Conservation (phyloP, 2,113 vertebrate genomes). For the Uria aalge region DNA sequence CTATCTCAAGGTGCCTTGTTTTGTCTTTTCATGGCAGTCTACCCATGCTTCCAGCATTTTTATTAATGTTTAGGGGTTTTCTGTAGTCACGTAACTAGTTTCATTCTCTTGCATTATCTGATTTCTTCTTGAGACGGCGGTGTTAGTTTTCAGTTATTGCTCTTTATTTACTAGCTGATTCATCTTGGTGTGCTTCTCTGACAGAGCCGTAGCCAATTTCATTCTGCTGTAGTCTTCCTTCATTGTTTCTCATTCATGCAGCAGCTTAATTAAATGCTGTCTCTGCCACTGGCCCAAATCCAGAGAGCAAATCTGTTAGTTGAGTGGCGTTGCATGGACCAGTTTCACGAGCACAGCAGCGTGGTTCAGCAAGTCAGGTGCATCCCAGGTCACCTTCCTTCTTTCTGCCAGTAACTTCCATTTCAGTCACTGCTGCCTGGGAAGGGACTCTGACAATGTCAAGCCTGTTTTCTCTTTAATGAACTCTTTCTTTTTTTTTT, state of each 20-base stretch:
- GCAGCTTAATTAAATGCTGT: constrained; percentile 31
- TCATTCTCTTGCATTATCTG: neutral
- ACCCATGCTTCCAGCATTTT: neutral
- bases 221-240: constrained; percentile 17
- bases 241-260: constrained; percentile 22
- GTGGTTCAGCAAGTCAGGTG: neutral
- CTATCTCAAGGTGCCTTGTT: neutral
- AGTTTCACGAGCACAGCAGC: neutral
- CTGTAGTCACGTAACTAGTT: neutral
- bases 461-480: neutral
- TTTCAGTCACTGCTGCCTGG: neutral
- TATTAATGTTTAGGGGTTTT: neutral
- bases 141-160: constrained; percentile 7
- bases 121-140: neutral
- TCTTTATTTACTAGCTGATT: constrained; percentile 48
- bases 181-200: neutral
- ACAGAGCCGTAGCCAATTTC: neutral
- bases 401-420: neutral
- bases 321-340: neutral
- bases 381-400: neutral
- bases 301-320: neutral
- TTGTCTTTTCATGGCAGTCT: neutral
- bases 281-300: constrained; percentile 15
- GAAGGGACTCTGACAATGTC: neutral
- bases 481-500: neutral